Conservation (phyloP, 2,888 invertebrate species). For the Drosophila incognita region DNA sequence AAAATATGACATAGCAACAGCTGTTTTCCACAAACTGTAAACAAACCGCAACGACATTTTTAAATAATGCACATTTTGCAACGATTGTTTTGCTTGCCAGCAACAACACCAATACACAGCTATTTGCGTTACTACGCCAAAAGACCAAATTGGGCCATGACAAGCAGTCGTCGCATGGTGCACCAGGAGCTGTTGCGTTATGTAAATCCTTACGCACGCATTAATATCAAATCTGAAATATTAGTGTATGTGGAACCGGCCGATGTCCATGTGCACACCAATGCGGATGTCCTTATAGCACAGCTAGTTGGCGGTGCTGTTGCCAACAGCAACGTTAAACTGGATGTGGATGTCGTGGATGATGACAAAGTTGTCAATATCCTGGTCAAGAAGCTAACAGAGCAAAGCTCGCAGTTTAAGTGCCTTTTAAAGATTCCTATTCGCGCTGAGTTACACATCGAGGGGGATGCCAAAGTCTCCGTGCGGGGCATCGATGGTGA, state of each 20-base stretch:
- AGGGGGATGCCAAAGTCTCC: constrained; percentile 58
- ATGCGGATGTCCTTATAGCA: constrained; percentile 76
- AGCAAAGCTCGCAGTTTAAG: constrained; percentile 46
- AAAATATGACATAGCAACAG: constrained; percentile 22
- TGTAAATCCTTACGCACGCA: constrained; percentile 69
- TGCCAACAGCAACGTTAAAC: constrained; percentile 63
- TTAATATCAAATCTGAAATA: constrained; percentile 76
- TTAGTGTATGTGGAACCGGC: constrained; percentile 63
- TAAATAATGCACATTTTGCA: constrained; percentile 61
- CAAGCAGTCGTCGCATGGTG: constrained; percentile 50
- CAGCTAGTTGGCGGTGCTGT: constrained; percentile 68
- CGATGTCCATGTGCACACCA: constrained; percentile 73
- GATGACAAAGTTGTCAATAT: constrained; percentile 70
- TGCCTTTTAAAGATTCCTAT: constrained; percentile 81
- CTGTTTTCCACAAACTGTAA: constrained; percentile 37
- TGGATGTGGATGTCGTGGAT: constrained; percentile 63
- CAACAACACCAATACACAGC: constrained; percentile 21
- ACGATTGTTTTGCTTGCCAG: constrained; percentile 40
- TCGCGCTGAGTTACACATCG: constrained; percentile 76
- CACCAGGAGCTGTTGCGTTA: constrained; percentile 78
- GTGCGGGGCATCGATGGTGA: constrained; percentile 78
- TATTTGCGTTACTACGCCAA: constrained; percentile 55
- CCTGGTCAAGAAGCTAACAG: constrained; percentile 46
- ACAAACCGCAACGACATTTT: constrained; percentile 33
- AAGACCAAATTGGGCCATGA: constrained; percentile 42